A percentile compares a stretch with the other conserved stretches of the same genome.
phyloP scores from a whole-genome alignment of 2,113 vertebrate genomes.

The Syngnathus scovelli region DNA sequence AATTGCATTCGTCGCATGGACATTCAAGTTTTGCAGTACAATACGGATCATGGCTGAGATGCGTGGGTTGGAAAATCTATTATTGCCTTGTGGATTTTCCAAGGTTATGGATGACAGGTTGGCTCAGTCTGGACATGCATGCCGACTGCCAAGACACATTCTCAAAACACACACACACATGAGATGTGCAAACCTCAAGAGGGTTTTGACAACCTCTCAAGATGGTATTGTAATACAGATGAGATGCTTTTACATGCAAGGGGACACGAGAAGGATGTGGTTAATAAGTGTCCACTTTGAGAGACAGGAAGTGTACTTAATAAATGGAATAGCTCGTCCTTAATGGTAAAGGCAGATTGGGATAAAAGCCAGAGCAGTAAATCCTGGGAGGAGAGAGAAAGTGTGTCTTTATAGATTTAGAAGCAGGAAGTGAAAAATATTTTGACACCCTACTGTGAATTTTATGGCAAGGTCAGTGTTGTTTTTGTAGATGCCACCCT shows the following conservation, averaged over 20 bases:
- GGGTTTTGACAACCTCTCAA: neutral
- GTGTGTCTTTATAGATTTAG: neutral
- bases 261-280: neutral
- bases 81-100: neutral
- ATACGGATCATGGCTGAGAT: too few species aligned
- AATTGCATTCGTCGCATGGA: constrained; percentile 2
- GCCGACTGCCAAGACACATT: constrained; percentile 1
- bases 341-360: neutral
- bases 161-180: neutral
- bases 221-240: neutral
- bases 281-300: neutral
- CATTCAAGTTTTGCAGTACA: neutral
- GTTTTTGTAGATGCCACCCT: neutral
- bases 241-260: neutral
- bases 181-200: neutral
- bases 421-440: neutral
- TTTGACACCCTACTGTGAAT: neutral
- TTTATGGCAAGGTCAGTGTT: neutral
- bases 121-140: constrained; percentile 15
- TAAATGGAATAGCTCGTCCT: neutral
- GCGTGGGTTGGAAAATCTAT: neutral
- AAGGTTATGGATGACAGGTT: neutral
- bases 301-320: neutral
- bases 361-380: neutral
- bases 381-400: neutral